These are phyloP conservation scores for Halesus radiatus DNA, from an alignment of 1,140 invertebrate genomes.

Conservation along the genomic window DNA sequence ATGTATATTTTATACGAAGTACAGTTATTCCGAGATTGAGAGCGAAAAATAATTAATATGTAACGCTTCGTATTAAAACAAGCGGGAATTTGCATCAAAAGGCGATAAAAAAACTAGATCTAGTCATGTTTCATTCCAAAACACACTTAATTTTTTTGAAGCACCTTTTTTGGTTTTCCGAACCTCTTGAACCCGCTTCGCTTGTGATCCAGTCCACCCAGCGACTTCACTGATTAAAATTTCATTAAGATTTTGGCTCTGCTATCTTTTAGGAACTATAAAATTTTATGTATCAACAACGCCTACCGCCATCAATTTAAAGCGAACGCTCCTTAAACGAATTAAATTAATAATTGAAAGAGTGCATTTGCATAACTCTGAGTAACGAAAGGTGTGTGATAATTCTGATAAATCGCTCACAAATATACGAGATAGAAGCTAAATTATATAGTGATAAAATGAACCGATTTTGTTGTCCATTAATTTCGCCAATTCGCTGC, in stretches of 20 bases:
- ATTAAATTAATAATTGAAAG: conserved; percentile 26
- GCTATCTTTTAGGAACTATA: background rate
- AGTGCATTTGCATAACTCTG: conserved; percentile 31
- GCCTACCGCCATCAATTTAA: conserved; percentile 1
- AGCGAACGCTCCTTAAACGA: conserved; percentile 29
- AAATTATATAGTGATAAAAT: no score
- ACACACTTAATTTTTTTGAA: background rate
- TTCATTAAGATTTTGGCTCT: conserved; percentile 20
- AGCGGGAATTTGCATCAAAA: conserved; percentile 17
- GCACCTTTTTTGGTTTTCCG: background rate
- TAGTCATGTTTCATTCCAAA: background rate
- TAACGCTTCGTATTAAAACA: background rate
- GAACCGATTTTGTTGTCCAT: no score
- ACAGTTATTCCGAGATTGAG: no score
- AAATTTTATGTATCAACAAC: conserved; percentile 18
- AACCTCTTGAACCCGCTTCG: no score
- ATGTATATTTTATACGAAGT: no score
- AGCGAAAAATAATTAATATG: background rate
- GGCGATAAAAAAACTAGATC: conserved; percentile 1
- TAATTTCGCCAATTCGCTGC: no score
- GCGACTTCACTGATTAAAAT: conserved; percentile 1
- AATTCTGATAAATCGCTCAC: background rate
- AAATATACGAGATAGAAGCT: no score
- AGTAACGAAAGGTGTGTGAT: background rate
- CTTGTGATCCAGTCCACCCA: no score